Evolutionary conservation across 2,797 vertebrate genomes (phyloP).

Genomic region (Phalanger gymnotis): DNA sequence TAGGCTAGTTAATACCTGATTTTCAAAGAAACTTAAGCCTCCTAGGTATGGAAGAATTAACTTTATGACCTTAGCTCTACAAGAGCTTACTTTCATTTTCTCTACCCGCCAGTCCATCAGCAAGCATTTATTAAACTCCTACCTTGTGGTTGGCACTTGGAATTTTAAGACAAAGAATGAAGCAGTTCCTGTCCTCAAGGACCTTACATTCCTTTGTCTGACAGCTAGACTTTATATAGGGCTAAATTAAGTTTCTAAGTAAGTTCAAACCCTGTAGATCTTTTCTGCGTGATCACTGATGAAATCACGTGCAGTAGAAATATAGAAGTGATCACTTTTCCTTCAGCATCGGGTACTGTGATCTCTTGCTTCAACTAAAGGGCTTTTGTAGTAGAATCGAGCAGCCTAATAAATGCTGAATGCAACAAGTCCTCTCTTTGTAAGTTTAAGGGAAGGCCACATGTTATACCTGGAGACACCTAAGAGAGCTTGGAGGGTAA

Average conservation of each 20-base stretch:
- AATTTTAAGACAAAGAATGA: no score
- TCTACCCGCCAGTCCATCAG: no score
- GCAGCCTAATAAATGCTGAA: not conserved
- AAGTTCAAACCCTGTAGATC: not conserved
- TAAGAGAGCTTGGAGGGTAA: not conserved
- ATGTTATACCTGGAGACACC: not conserved
- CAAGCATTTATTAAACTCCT: no score
- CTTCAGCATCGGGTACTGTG: not conserved
- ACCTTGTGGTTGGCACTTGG: no score
- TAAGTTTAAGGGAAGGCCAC: not conserved
- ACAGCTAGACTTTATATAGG: not conserved
- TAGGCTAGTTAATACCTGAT: no score
- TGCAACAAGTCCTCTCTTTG: not conserved
- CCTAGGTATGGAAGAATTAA: no score
- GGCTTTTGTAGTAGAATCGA: not conserved
- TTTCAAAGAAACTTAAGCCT: no score
- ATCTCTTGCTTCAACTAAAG: not conserved
- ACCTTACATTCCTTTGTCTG: not conserved
- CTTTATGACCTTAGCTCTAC: not conserved
- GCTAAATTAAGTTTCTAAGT: not conserved
- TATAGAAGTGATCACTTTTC: not conserved
- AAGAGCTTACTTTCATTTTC: slow-evolving; percentile 21
- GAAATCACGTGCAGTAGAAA: not conserved
- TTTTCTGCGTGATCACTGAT: not conserved
- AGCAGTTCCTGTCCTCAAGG: no score